These are phyloP conservation scores for Phylloscopus whistleri DNA, from an alignment of 2,113 vertebrate genomes.

Conservation along the genomic window DNA sequence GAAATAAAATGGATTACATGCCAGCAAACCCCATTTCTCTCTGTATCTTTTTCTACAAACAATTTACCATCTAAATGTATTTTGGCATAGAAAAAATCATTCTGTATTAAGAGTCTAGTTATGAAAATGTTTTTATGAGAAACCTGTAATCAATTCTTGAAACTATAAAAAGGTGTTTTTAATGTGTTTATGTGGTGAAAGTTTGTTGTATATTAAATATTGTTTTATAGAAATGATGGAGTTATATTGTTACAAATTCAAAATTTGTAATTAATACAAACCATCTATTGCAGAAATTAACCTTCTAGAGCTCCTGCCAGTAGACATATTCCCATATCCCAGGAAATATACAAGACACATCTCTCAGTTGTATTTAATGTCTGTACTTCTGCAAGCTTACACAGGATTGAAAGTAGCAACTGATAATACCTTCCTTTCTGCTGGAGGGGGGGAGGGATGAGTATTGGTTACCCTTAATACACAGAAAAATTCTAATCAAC, in stretches of 20 bases:
- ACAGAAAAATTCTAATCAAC: not conserved
- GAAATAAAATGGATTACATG: constrained; percentile 58
- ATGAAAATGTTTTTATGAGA: constrained; percentile 79
- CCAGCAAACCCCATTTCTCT: constrained; percentile 72
- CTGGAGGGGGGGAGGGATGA: accelerated
- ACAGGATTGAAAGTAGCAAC: not conserved
- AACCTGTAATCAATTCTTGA: constrained; percentile 74
- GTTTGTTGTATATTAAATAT: constrained; percentile 81
- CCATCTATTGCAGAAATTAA: not conserved
- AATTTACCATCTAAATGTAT: constrained; percentile 78
- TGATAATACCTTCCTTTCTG: not conserved
- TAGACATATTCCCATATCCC: not conserved
- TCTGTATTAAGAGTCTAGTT: constrained; percentile 79
- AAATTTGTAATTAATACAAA: not conserved
- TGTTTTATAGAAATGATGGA: constrained; percentile 77
- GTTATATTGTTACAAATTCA: constrained; percentile 58
- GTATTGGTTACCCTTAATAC: not conserved
- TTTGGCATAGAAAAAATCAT: constrained; percentile 79
- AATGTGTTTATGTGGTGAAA: constrained; percentile 80
- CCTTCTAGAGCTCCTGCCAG: not conserved
- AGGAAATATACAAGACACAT: not conserved
- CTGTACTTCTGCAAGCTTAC: not conserved
- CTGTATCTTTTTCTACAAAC: constrained; percentile 69
- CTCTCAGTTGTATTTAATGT: not conserved
- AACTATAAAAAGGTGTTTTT: constrained; percentile 75